phyloP scores from a whole-genome alignment of 2,888 invertebrate genomes.

The Leptopterna dolabrata region DNA sequence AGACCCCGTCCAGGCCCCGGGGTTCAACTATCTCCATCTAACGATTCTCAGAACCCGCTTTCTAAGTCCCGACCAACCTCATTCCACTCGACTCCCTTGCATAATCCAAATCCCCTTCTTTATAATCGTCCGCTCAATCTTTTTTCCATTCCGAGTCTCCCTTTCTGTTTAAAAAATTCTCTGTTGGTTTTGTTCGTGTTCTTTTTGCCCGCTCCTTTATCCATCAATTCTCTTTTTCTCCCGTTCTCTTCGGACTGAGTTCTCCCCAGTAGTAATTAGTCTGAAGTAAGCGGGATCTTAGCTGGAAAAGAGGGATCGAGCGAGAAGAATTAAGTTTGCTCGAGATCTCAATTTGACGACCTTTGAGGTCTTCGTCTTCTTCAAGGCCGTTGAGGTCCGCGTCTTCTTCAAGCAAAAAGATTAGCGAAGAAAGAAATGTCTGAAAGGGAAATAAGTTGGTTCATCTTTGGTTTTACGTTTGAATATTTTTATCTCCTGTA shows the following conservation, averaged over 20 bases:
- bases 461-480: too few relatives aligned
- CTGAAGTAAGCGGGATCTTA: neutral
- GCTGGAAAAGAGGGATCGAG: neutral
- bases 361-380: neutral
- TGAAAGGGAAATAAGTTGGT: too few relatives aligned
- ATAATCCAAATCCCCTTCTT: slow-evolving; percentile 1
- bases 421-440: too few relatives aligned
- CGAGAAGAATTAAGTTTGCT: neutral
- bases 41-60: neutral
- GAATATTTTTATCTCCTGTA: too few relatives aligned
- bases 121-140: neutral
- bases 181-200: too few relatives aligned
- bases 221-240: neutral
- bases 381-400: neutral
- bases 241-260: neutral
- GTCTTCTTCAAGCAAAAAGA: too few relatives aligned
- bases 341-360: neutral
- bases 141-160: neutral
- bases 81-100: neutral
- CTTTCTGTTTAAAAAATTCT: too few relatives aligned
- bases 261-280: neutral
- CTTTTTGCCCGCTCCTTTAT: neutral
- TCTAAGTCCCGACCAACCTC: neutral
- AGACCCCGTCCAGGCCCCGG: neutral
- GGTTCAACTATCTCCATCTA: neutral